Percentiles rank a stretch among this genome's conserved stretches.
Conservation (phyloP, 2,797 vertebrate species). For the Notoglanidium macrostoma region DNA sequence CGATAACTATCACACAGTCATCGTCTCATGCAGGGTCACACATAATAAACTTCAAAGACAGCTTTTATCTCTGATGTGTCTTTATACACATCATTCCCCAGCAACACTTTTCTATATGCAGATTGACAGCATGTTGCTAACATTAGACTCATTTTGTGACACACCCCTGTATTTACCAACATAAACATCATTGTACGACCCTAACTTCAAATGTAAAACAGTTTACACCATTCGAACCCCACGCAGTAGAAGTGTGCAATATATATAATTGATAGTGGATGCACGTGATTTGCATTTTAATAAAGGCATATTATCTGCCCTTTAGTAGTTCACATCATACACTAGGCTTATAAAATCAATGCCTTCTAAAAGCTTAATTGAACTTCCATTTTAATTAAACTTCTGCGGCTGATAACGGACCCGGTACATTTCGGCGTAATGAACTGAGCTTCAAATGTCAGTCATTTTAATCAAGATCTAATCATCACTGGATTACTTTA, state of each 20-base stretch:
- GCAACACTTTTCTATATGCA: background rate
- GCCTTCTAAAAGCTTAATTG: constrained; percentile 38
- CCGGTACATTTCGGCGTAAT: constrained; percentile 16
- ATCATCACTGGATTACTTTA: constrained; percentile 48
- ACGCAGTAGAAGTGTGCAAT: background rate
- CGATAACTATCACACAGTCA: background rate
- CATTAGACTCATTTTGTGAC: background rate
- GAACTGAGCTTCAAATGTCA: constrained; percentile 43
- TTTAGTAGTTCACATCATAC: constrained; percentile 18
- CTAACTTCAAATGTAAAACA: background rate
- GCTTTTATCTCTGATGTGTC: background rate
- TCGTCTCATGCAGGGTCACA: background rate
- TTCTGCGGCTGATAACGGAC: constrained; percentile 43
- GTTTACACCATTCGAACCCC: background rate
- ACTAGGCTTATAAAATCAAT: constrained; percentile 46
- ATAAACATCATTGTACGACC: background rate
- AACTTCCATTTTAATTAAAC: constrained; percentile 48
- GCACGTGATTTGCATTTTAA: constrained; percentile 26
- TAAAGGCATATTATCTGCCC: constrained; percentile 20
- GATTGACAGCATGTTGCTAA: background rate
- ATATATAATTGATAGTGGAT: background rate
- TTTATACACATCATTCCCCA: background rate
- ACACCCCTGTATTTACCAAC: background rate
- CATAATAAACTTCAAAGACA: background rate
- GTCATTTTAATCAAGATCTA: constrained; percentile 44